Evolutionary conservation across 2,888 invertebrate genomes (phyloP).

Genomic region (Cheilosia vernalis): DNA sequence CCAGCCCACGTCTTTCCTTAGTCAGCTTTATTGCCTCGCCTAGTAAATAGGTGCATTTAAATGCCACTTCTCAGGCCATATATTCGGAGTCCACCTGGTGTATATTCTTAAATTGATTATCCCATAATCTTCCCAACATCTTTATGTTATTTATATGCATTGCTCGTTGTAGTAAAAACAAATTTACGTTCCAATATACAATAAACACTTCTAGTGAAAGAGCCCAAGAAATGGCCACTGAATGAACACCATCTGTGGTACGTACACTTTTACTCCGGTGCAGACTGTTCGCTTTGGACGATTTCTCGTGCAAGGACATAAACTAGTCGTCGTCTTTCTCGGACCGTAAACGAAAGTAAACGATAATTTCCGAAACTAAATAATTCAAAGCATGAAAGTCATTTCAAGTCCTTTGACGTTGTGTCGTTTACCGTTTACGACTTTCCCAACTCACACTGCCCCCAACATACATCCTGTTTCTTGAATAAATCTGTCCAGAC

Average conservation of each 20-base stretch:
- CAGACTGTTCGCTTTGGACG: conserved; percentile 11
- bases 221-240: conserved; percentile 35
- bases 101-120: conserved; percentile 47
- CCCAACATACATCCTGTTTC: neutral
- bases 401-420: conserved; percentile 50
- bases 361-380: conserved; percentile 68
- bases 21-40: neutral
- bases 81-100: conserved; percentile 29
- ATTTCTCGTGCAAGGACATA: conserved; percentile 50
- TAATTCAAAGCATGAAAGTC: conserved; percentile 67
- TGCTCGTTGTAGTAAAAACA: conserved; percentile 36
- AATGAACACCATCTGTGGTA: conserved; percentile 62
- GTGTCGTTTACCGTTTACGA: conserved; percentile 54
- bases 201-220: conserved; percentile 58
- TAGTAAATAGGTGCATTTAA: conserved; percentile 1
- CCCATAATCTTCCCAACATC: conserved; percentile 43
- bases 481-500: conserved; percentile 42
- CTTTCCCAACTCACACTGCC: conserved; percentile 28
- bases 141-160: conserved; percentile 42
- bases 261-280: conserved; percentile 1
- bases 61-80: conserved; percentile 17
- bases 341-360: conserved; percentile 70
- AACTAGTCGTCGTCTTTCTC: conserved; percentile 55
- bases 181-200: conserved; percentile 65
- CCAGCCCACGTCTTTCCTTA: neutral